phyloP scores from a whole-genome alignment of 2,113 vertebrate species.

The Salvator merianae region DNA sequence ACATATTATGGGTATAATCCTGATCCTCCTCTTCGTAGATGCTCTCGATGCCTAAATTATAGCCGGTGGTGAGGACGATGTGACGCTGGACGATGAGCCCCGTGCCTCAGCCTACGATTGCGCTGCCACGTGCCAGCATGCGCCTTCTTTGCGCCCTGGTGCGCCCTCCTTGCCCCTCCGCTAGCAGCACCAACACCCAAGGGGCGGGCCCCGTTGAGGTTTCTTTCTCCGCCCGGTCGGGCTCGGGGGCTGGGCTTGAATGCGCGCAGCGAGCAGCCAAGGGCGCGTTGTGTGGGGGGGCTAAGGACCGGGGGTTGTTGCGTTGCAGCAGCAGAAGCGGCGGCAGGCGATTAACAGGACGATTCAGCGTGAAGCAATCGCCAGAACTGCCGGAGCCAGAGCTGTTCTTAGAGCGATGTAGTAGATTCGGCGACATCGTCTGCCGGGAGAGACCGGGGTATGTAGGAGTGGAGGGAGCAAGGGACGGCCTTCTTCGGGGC shows the following conservation, averaged over 20 bases:
- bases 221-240: conserved; percentile 6
- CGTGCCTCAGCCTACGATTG: too few relatives aligned
- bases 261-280: conserved; percentile 11
- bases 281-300: conserved; percentile 28
- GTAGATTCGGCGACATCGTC: conserved; percentile 47
- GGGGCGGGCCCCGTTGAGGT: not conserved
- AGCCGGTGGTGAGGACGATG: too few relatives aligned
- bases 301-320: not conserved
- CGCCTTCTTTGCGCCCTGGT: not conserved
- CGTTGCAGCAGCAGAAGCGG: not conserved
- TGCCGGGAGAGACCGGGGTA: conserved; percentile 14
- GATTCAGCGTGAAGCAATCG: conserved; percentile 27
- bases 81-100: too few relatives aligned
- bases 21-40: too few relatives aligned
- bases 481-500: not conserved
- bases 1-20: too few relatives aligned
- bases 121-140: not conserved
- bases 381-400: not conserved
- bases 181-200: not conserved
- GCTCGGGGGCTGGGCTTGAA: conserved; percentile 29
- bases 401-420: conserved; percentile 42
- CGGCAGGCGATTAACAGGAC: conserved; percentile 15
- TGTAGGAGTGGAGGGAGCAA: not conserved
- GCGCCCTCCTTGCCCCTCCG: not conserved
- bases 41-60: too few relatives aligned